Evolutionary conservation across 1,140 invertebrate species (phyloP), one percentile per base, ranked within the genome.

Genomic region (Papilio aristodemus): DNA sequence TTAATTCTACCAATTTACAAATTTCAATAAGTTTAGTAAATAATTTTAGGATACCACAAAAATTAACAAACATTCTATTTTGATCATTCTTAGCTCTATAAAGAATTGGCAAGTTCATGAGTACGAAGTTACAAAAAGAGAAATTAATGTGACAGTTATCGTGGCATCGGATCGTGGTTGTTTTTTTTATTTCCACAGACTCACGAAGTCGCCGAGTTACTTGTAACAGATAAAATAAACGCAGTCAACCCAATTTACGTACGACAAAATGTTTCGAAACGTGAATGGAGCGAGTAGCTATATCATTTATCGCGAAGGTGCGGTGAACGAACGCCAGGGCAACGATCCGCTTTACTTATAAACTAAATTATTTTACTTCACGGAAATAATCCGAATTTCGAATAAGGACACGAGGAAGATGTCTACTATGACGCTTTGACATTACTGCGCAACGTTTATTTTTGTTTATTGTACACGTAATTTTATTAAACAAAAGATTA

Each of bases 321-420:
- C 80, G 79, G 83, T 82, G 83, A 85, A 81, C 59, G 83, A 78
- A 82, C 82, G 75, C 17, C 50, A 59, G 80, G 82, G 75, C 81
- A 80, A 78, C 70, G 85, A 72, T 75, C 85, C 69, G 73, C 71
- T 80, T 83, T 76, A 74, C 70, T 77, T 79, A 73, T 70, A 59
- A 50, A 50, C 67, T 77, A 77, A 81, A 79, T 75, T 50, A 77
- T 74, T 78, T 78, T 71, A 74, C 64, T 70, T 19, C 54, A 69
- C 82, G 85, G 85, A 87, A 85, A 81, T 81, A 67, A 64, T 67
- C 69, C 69, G 71, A 72, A 78, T 80, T 78, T 70, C 67, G 70
- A 72, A 70, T 73, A 78, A 74, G 69, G 77, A 73, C 70, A 72
- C 69, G 46, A 54, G 19, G 46, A 22, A 54, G 46, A 54, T 54